phyloP scores from a whole-genome alignment of 2,113 vertebrate genomes.

The Nannospalax galili region DNA sequence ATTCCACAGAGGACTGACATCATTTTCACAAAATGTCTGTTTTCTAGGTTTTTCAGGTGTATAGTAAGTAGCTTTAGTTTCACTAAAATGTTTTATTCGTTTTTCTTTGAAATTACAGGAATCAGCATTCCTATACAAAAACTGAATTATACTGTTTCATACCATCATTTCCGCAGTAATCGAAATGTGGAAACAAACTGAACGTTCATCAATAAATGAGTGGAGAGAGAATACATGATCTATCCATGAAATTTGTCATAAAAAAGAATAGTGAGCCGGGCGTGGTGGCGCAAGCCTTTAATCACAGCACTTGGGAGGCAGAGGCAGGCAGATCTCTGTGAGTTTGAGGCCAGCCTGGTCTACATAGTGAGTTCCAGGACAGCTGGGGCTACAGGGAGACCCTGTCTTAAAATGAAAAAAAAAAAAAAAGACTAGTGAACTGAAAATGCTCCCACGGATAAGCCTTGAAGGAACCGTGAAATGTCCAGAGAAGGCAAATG shows the following conservation, averaged over 20 bases:
- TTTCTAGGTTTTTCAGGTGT: background rate
- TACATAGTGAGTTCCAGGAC: too few relatives aligned
- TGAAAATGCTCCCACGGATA: background rate
- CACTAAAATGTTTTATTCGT: background rate
- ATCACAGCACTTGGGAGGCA: too few relatives aligned
- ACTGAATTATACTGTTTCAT: background rate
- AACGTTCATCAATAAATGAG: background rate
- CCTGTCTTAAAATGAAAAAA: too few relatives aligned
- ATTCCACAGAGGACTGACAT: too few relatives aligned
- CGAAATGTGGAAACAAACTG: background rate
- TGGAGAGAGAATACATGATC: background rate
- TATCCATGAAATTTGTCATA: background rate
- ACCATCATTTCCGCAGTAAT: background rate
- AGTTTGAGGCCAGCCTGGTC: too few relatives aligned
- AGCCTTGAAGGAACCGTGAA: background rate
- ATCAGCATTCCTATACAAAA: background rate
- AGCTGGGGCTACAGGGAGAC: too few relatives aligned
- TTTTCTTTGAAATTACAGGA: background rate
- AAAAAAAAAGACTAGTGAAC: background rate
- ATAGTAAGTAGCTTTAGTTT: background rate
- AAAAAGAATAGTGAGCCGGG: too few relatives aligned
- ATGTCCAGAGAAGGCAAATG: too few relatives aligned
- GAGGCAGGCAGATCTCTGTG: too few relatives aligned
- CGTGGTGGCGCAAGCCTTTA: too few relatives aligned
- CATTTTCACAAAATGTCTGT: background rate